phyloP scores from a whole-genome alignment of 2,888 invertebrate species.

The Electrophaes corylata region DNA sequence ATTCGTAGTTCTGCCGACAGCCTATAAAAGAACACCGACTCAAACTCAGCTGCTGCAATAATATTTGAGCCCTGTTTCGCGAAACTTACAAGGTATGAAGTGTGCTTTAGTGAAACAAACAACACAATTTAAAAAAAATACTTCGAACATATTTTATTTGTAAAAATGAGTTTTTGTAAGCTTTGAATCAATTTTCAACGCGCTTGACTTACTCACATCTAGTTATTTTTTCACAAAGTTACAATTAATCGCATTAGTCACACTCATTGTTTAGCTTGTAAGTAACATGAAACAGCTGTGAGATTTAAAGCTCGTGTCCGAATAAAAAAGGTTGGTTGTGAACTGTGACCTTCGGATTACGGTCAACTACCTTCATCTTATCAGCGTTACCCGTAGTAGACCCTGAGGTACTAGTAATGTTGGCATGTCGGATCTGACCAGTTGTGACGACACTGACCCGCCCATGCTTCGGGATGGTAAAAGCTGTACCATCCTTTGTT shows the following conservation, averaged over 20 bases:
- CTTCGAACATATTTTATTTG: background rate
- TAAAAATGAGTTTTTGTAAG: background rate
- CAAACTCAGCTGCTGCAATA: background rate
- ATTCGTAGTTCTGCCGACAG: conserved; percentile 51
- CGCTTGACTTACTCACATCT: background rate
- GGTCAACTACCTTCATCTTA: conserved; percentile 65
- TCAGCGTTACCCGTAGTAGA: conserved; percentile 43
- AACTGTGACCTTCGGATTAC: conserved; percentile 65
- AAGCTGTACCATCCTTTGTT: conserved; percentile 60
- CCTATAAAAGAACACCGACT: conserved; percentile 3
- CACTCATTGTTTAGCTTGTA: conserved; percentile 3
- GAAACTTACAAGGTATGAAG: conserved; percentile 8
- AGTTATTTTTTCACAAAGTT: background rate
- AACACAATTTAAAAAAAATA: background rate
- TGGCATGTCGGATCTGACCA: conserved; percentile 42
- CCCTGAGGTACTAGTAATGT: conserved; percentile 8
- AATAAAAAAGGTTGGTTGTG: conserved; percentile 53
- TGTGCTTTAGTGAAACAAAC: background rate
- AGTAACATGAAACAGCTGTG: conserved; percentile 4
- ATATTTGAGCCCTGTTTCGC: conserved; percentile 5
- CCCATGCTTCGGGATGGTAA: conserved; percentile 73
- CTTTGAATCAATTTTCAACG: background rate
- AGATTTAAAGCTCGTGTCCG: conserved; percentile 41
- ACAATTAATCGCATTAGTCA: background rate
- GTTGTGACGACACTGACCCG: conserved; percentile 48